These are phyloP conservation scores for Catocala sponsa DNA, from an alignment of 2,888 invertebrate species.

Conservation along the genomic window DNA sequence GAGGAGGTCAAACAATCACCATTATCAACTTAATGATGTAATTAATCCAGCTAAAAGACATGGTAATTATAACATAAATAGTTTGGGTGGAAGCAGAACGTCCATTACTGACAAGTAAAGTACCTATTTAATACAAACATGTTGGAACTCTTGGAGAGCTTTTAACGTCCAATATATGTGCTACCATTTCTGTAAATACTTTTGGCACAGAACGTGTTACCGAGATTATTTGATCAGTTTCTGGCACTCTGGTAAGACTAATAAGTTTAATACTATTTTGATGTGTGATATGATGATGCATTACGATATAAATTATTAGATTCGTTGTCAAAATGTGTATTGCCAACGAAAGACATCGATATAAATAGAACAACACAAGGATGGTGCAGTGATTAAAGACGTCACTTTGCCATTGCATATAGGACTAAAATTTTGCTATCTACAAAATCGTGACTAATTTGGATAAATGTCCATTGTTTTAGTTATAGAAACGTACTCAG, in stretches of 20 bases:
- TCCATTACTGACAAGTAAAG: neutral
- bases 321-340: too few relatives aligned
- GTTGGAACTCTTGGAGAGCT: too few relatives aligned
- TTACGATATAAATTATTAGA: neutral
- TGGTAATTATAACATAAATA: constrained; percentile 6
- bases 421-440: too few relatives aligned
- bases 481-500: too few relatives aligned
- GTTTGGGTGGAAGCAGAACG: neutral
- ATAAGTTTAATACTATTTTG: constrained; percentile 3
- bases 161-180: neutral
- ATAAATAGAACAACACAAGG: too few relatives aligned
- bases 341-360: too few relatives aligned
- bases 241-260: constrained; percentile 26
- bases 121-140: neutral
- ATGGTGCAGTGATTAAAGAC: too few relatives aligned
- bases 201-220: constrained; percentile 7
- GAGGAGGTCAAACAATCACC: too few relatives aligned
- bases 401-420: too few relatives aligned
- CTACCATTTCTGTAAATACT: constrained; percentile 13
- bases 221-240: constrained; percentile 20
- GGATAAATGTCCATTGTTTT: too few relatives aligned
- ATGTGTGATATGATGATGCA: neutral
- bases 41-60: neutral
- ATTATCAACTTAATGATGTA: neutral
- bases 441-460: too few relatives aligned